phyloP scores from a whole-genome alignment of 2,888 invertebrate genomes.

The Eupithecia abbreviata region DNA sequence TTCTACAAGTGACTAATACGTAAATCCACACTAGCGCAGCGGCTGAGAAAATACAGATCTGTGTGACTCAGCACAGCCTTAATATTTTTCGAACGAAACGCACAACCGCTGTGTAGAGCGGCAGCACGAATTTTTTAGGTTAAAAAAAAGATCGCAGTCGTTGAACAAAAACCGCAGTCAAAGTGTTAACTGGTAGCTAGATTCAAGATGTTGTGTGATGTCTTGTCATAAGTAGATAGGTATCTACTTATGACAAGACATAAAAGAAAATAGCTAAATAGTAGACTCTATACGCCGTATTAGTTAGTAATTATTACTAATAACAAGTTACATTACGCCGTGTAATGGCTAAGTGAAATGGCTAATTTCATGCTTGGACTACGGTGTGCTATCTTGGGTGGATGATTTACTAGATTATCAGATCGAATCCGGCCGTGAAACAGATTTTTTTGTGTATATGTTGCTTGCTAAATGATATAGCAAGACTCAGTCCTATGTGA shows the following conservation, averaged over 20 bases:
- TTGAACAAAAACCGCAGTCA: no score
- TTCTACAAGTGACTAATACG: no score
- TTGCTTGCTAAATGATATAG: background rate
- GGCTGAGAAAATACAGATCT: no score
- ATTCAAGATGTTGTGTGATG: no score
- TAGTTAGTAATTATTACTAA: slow-evolving; percentile 23
- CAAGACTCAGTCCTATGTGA: background rate
- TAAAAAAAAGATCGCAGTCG: no score
- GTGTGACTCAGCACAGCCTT: no score
- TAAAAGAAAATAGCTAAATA: background rate
- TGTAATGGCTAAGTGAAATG: slow-evolving; percentile 20
- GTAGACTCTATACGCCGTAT: background rate
- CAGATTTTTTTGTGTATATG: background rate
- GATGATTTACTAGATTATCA: slow-evolving; percentile 30
- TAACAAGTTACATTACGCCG: slow-evolving; percentile 25
- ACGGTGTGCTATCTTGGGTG: background rate
- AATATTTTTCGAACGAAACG: no score
- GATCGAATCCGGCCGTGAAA: slow-evolving; percentile 17
- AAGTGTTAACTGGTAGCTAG: background rate
- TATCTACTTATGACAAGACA: background rate
- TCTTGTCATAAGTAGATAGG: no score
- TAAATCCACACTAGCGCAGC: no score
- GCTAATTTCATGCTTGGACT: slow-evolving; percentile 25
- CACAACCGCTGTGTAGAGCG: no score
- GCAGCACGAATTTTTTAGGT: no score